A percentile compares a stretch with the other conserved stretches of the same genome.
These are phyloP conservation scores for Neodiprion pinetum DNA, from an alignment of 1,140 invertebrate species.

Conservation along the genomic window DNA sequence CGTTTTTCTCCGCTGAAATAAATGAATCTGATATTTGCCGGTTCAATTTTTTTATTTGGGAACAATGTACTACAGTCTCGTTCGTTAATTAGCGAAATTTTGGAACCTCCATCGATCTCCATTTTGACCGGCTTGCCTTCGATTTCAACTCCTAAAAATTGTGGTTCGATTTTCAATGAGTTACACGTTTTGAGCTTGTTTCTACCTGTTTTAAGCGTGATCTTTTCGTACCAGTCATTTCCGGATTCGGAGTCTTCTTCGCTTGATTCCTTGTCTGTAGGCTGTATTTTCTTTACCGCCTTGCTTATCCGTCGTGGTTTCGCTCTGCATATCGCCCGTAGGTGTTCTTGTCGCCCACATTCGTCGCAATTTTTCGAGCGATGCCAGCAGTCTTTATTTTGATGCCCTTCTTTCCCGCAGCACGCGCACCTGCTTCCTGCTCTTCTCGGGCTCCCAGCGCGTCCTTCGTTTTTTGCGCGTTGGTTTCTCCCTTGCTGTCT, in stretches of 20 bases:
- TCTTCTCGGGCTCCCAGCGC: background rate
- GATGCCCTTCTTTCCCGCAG: constrained; percentile 6
- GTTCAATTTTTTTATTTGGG: constrained; percentile 18
- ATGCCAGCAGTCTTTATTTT: constrained; percentile 15
- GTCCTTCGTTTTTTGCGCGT: too few species aligned
- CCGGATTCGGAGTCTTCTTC: background rate
- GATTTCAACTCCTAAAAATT: constrained; percentile 16
- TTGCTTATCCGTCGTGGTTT: background rate
- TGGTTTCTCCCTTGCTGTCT: too few species aligned
- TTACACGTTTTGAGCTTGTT: constrained; percentile 6
- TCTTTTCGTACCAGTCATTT: constrained; percentile 13
- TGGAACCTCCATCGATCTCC: constrained; percentile 10
- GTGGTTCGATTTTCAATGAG: background rate
- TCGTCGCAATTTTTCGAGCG: constrained; percentile 3
- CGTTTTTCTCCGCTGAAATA: constrained; percentile 16
- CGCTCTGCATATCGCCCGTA: constrained; percentile 11
- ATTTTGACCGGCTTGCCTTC: constrained; percentile 11
- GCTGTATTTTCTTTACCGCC: constrained; percentile 10
- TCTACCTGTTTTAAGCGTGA: background rate
- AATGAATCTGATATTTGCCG: constrained; percentile 13
- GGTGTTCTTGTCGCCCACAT: constrained; percentile 8
- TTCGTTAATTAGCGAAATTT: constrained; percentile 11
- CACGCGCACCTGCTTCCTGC: constrained; percentile 7
- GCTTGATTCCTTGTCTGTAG: background rate
- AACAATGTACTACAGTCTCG: constrained; percentile 13